phyloP scores from a whole-genome alignment of 2,888 invertebrate species.

The Syritta pipiens region DNA sequence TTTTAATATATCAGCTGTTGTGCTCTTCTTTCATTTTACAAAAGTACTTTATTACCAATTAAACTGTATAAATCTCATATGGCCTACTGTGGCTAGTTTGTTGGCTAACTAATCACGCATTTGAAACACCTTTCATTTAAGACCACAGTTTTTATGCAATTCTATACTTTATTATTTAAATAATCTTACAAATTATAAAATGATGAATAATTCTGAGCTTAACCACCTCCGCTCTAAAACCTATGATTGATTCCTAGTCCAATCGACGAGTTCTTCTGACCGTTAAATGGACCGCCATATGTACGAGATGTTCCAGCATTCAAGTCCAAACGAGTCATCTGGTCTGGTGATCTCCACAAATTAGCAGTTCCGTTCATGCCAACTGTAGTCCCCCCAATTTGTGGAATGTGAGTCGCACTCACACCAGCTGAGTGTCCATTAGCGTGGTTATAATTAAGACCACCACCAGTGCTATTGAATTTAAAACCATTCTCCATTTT shows the following conservation, averaged over 20 bases:
- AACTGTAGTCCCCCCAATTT: constrained; percentile 45
- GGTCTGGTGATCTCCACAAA: constrained; percentile 57
- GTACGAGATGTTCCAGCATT: constrained; percentile 48
- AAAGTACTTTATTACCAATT: no score
- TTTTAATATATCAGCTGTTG: no score
- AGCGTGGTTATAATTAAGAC: constrained; percentile 49
- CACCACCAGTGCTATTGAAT: constrained; percentile 49
- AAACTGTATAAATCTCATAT: no score
- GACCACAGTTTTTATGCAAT: no score
- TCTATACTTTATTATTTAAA: no score
- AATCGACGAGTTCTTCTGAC: constrained; percentile 37
- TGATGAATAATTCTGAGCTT: no score
- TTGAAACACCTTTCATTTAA: no score
- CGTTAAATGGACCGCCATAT: constrained; percentile 34
- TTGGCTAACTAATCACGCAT: no score
- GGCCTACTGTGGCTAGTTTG: no score
- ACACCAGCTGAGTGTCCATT: constrained; percentile 49
- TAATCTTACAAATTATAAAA: no score
- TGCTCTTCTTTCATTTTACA: no score
- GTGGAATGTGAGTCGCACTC: constrained; percentile 54
- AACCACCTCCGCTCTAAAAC: no score
- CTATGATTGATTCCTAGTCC: constrained; percentile 43
- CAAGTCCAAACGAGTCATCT: constrained; percentile 42
- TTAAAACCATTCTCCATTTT: constrained; percentile 58
- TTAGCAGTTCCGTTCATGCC: constrained; percentile 54